phyloP scores from a whole-genome alignment of 2,113 vertebrate species.

The Corydoras maculifer region DNA sequence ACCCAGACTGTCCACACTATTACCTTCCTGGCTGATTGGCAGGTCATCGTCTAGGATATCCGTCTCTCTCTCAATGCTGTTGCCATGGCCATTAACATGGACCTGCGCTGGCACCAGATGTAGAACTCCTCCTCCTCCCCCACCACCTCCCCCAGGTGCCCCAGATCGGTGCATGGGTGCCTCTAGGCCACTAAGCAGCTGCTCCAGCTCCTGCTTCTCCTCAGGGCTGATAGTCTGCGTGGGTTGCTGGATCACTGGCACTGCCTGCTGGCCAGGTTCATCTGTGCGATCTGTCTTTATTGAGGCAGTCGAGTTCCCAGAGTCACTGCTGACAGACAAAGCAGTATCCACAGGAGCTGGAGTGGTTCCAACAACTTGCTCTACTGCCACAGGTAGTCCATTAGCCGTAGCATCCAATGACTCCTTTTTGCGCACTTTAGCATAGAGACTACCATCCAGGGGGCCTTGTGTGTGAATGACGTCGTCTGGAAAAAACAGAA shows the following conservation, averaged over 20 bases:
- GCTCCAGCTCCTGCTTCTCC: conserved; percentile 88
- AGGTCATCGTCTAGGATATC: conserved; percentile 95
- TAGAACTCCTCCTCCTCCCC: conserved; percentile 53
- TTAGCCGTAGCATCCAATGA: conserved; percentile 69
- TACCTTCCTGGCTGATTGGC: conserved; percentile 82
- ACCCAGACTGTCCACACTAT: conserved; percentile 88
- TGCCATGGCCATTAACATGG: conserved; percentile 78
- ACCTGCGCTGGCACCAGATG: conserved; percentile 89
- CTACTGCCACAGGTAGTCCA: conserved; percentile 62
- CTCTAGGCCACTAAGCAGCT: conserved; percentile 83
- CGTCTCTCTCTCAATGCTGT: conserved; percentile 81
- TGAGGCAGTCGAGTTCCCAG: conserved; percentile 92
- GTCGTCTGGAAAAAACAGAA: conserved; percentile 49
- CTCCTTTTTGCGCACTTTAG: conserved; percentile 97
- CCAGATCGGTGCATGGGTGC: conserved; percentile 73
- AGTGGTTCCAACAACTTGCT: conserved; percentile 49
- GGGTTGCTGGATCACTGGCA: conserved; percentile 57
- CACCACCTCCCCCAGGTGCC: conserved; percentile 42
- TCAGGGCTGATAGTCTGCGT: conserved; percentile 75
- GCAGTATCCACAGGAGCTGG: conserved; percentile 80
- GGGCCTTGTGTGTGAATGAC: conserved; percentile 94
- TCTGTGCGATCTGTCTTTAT: conserved; percentile 94
- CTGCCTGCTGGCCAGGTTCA: conserved; percentile 62
- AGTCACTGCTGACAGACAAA: conserved; percentile 93
- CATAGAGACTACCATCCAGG: conserved; percentile 93